Evolutionary conservation across 2,888 invertebrate species (phyloP).

Genomic region (Nephrotoma flavescens): DNA sequence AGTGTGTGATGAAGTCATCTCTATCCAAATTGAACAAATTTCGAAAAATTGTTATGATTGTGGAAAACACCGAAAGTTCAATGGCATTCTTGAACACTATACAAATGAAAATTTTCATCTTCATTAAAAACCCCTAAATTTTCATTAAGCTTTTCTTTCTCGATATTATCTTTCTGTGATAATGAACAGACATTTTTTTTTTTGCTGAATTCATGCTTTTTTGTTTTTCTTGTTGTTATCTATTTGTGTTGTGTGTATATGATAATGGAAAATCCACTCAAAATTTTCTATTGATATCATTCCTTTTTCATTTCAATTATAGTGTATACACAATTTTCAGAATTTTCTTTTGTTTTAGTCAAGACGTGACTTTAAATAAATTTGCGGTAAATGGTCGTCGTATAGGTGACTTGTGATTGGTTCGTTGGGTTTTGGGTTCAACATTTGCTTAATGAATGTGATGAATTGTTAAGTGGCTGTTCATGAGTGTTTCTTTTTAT

Average conservation of each 20-base stretch:
- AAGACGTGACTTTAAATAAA: not conserved
- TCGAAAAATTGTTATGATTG: not conserved
- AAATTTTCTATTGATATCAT: not conserved
- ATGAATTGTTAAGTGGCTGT: not conserved
- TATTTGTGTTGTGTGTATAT: not conserved
- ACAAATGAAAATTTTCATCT: not conserved
- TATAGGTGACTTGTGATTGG: not conserved
- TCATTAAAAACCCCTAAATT: not conserved
- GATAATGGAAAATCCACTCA: not conserved
- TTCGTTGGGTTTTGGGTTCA: not conserved
- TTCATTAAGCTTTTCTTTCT: not conserved
- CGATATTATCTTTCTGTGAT: not conserved
- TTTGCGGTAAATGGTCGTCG: not conserved
- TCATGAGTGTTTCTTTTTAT: no score
- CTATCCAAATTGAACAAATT: not conserved
- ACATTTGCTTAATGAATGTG: not conserved
- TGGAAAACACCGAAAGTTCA: not conserved
- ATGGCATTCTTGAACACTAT: not conserved
- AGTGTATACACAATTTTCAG: not conserved
- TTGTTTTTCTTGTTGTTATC: not conserved
- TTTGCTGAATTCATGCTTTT: not conserved
- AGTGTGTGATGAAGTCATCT: not conserved
- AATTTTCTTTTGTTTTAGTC: not conserved
- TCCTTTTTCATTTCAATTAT: not conserved
- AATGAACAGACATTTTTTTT: not conserved